A percentile compares a stretch with the other conserved stretches of the same genome.
These are phyloP conservation scores for Hybognathus amarus DNA, from an alignment of 2,797 vertebrate genomes.

Conservation along the genomic window DNA sequence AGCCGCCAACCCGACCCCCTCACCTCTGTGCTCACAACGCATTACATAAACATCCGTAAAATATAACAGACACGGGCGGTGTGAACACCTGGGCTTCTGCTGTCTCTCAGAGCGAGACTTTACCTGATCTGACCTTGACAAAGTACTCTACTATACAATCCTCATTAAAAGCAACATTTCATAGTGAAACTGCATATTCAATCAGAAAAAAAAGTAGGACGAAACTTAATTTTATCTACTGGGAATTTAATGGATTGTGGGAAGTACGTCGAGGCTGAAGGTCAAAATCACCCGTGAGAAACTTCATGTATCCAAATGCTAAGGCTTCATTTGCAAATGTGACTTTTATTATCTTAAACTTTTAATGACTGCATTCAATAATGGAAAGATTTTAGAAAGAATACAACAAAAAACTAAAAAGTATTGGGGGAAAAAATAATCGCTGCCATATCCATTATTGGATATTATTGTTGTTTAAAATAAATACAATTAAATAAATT, in stretches of 20 bases:
- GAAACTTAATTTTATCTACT: not conserved
- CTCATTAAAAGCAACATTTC: conserved; percentile 4
- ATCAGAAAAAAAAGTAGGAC: conserved; percentile 1
- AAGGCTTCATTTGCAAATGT: not conserved
- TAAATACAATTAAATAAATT: not conserved
- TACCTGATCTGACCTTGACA: conserved; percentile 29
- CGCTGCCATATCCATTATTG: not conserved
- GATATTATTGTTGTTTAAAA: not conserved
- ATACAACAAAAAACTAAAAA: not conserved
- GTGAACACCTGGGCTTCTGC: conserved; percentile 31
- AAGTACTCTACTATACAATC: not conserved
- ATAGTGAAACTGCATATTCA: conserved; percentile 12
- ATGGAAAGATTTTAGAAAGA: not conserved
- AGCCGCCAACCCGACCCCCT: conserved; percentile 26
- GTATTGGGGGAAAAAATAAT: not conserved
- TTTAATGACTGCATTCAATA: not conserved
- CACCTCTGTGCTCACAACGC: conserved; percentile 37
- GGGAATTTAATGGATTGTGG: conserved; percentile 14
- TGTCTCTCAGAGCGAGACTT: conserved; percentile 17
- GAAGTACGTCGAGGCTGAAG: not conserved
- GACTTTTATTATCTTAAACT: not conserved
- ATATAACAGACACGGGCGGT: conserved; percentile 39
- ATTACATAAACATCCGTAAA: conserved; percentile 36
- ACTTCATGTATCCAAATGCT: not conserved
- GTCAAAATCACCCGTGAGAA: conserved; percentile 6